Percentiles rank a stretch among this genome's conserved stretches.
phyloP scores from a whole-genome alignment of 2,113 vertebrate genomes.

The Camelus bactrianus region DNA sequence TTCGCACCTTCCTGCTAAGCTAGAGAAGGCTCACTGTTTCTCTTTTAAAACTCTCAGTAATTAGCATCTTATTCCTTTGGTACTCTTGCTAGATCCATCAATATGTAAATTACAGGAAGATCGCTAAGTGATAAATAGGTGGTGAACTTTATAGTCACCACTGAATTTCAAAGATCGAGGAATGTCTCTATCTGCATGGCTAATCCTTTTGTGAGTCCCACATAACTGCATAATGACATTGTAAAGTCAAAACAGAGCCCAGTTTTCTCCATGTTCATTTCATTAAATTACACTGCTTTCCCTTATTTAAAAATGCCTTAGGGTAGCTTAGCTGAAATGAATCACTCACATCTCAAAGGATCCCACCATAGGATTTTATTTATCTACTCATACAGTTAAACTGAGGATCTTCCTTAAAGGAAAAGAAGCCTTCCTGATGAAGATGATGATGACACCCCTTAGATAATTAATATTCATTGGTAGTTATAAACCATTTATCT shows the following conservation, averaged over 20 bases:
- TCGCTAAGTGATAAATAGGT: not conserved
- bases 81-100: not conserved
- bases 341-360: constrained; percentile 1
- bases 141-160: not conserved
- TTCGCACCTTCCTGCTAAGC: not conserved
- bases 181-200: not conserved
- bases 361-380: not conserved
- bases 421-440: not conserved
- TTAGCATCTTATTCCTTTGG: not conserved
- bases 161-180: not conserved
- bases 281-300: not conserved
- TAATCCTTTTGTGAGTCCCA: not conserved
- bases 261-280: not conserved
- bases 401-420: not conserved
- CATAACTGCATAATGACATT: not conserved
- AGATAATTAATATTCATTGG: not conserved
- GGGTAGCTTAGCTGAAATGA: not conserved
- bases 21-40: not conserved
- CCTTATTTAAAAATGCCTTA: not conserved
- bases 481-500: not conserved
- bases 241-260: not conserved
- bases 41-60: not conserved
- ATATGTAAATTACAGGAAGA: not conserved
- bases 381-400: not conserved
- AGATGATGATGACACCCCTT: not conserved